Conservation (phyloP, 1,140 invertebrate genomes). For the Conopomorpha cramerella region DNA sequence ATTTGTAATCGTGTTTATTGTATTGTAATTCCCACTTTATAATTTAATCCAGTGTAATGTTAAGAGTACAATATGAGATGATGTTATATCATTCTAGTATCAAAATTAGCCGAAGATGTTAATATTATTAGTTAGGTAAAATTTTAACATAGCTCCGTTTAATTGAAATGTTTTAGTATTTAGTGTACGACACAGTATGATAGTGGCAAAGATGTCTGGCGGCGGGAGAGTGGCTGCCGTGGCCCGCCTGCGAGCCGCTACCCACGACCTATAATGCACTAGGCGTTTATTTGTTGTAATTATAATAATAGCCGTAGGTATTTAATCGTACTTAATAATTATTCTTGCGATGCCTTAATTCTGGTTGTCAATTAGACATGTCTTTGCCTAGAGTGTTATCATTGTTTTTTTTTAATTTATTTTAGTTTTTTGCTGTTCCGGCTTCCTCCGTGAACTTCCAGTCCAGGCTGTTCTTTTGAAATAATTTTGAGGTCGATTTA, state of each 20-base stretch:
- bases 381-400: constrained; percentile 60
- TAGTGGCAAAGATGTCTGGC: constrained; percentile 51
- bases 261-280: too few relatives aligned
- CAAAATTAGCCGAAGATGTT: constrained; percentile 63
- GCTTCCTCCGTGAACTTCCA: constrained; percentile 61
- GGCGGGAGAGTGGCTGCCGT: too few relatives aligned
- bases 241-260: too few relatives aligned
- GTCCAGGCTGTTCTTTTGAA: constrained; percentile 62
- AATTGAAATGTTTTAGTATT: constrained; percentile 61
- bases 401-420: constrained; percentile 57
- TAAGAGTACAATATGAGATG: constrained; percentile 63
- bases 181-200: constrained; percentile 49
- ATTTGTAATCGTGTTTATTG: constrained; percentile 45
- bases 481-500: constrained; percentile 63
- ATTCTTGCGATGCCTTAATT: constrained; percentile 65
- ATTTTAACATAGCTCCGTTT: constrained; percentile 62
- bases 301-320: constrained; percentile 62
- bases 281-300: constrained; percentile 59
- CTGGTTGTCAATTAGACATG: constrained; percentile 64
- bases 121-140: constrained; percentile 62
- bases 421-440: constrained; percentile 56
- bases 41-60: constrained; percentile 58
- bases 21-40: constrained; percentile 44
- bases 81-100: constrained; percentile 63
- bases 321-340: constrained; percentile 63